Base-by-base conservation (phyloP, 2,888 invertebrate species). In the Graphium colonna region DNA sequence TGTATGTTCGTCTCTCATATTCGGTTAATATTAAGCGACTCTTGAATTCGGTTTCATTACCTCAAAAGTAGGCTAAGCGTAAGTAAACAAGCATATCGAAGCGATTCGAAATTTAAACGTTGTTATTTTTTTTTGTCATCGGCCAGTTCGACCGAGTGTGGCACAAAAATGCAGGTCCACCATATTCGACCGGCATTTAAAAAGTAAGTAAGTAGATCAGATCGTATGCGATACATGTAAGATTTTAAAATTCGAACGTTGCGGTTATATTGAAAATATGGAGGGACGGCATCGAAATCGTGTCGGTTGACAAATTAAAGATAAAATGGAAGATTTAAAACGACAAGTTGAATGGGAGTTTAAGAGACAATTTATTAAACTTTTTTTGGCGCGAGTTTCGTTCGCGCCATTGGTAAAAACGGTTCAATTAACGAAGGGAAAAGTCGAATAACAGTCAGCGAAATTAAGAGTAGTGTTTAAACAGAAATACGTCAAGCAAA, bases 161-260 rank as follows among this genome's bases (percentile, higher is more conserved):
- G 33, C 18, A 31, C 49, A 54, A 49, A 54, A 54, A 54, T 50
- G 45, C 44, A 39, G 49, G 18, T 40, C 21, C 16, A 5, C 50
- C 50, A 50, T 45, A 41, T 50, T 39, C 3, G 40, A 45, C 28
- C 18, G 39, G 42, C 36, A 41, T 52, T 46, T 52, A 16, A 40
- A 45, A 52, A 52, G 42, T 48, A 38, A 28, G 48, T 50, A 50
- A 54, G 54, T 54, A 50, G 54, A 54, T 40, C 53, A 49, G 33
- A 45, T 3, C 12, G 36, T 12, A 48, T 42, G 21, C 49, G 10
- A 44, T 38, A 48, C n/a, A 21, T 33, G 33, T 47, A 40, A 21
- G 41, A 39, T 44, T n/a, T 52, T 38, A 48, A 52, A 26, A 43
- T 48, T 39, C 21, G n/a, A 4, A 26, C 3, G 13, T 21, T 50